Evolutionary conservation across 2,797 vertebrate genomes (phyloP).

Genomic region (Diceros bicornis): DNA sequence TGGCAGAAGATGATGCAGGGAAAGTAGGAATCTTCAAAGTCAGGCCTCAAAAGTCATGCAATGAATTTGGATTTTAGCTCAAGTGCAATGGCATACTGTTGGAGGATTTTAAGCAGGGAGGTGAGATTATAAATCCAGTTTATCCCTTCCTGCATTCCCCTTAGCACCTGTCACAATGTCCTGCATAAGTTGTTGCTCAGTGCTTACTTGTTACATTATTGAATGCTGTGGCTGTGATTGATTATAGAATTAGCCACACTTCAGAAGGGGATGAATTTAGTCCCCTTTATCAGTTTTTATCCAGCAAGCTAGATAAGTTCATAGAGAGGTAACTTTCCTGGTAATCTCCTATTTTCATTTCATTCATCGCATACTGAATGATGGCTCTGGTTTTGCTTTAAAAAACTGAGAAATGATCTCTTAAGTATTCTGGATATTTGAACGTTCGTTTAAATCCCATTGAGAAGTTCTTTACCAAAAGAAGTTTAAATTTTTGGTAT

Average conservation of each 20-base stretch:
- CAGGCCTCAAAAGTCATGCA: neutral
- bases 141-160: neutral
- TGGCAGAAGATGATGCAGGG: neutral
- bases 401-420: conserved; percentile 17
- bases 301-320: conserved; percentile 41
- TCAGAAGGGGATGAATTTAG: conserved; percentile 39
- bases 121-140: neutral
- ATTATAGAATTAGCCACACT: conserved; percentile 57
- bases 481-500: neutral
- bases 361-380: conserved; percentile 51
- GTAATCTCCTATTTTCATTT: conserved; percentile 62
- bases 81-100: neutral
- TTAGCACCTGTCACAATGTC: neutral
- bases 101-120: neutral
- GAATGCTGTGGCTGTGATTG: conserved; percentile 40
- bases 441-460: conserved; percentile 23
- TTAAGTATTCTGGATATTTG: neutral
- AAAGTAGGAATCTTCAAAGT: neutral
- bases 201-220: conserved; percentile 38
- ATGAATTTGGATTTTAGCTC: neutral
- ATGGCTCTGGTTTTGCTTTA: conserved; percentile 37
- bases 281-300: conserved; percentile 63
- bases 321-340: conserved; percentile 61
- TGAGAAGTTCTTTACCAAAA: neutral
- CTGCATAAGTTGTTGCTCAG: neutral